Evolutionary conservation across 2,888 invertebrate species (phyloP).

Genomic region (Apocheima hispidaria): DNA sequence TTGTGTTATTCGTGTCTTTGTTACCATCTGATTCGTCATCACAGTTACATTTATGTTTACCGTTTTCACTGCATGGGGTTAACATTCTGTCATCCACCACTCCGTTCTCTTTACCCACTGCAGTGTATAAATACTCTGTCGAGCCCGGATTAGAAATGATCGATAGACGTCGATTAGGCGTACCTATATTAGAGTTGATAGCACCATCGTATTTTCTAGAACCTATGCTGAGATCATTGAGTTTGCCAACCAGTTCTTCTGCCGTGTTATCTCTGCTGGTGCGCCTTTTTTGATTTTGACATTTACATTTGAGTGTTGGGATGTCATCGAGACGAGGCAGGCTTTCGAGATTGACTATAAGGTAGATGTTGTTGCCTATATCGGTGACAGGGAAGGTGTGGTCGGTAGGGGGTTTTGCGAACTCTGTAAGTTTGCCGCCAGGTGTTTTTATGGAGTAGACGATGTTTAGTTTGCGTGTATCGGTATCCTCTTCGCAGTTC

Average conservation of each 20-base stretch:
- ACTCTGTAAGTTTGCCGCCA: conserved; percentile 86
- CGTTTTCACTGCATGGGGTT: conserved; percentile 89
- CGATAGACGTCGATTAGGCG: conserved; percentile 54
- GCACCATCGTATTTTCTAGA: conserved; percentile 58
- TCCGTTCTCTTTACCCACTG: conserved; percentile 45
- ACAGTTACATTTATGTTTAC: conserved; percentile 92
- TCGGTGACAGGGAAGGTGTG: conserved; percentile 91
- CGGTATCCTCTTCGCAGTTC: conserved; percentile 68
- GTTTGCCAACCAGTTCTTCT: conserved; percentile 72
- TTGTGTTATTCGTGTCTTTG: conserved; percentile 57
- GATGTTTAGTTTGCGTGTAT: conserved; percentile 79
- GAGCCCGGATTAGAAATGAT: conserved; percentile 47
- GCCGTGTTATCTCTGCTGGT: conserved; percentile 68
- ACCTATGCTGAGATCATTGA: conserved; percentile 79
- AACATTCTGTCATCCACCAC: conserved; percentile 90
- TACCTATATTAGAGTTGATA: conserved; percentile 49
- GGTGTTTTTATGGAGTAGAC: conserved; percentile 90
- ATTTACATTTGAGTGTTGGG: conserved; percentile 85
- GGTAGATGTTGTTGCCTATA: conserved; percentile 87
- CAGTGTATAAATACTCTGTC: conserved; percentile 41
- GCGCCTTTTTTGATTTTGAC: conserved; percentile 64
- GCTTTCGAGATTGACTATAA: conserved; percentile 88
- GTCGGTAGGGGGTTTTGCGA: conserved; percentile 85
- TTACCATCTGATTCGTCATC: conserved; percentile 88
- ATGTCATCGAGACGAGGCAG: conserved; percentile 91